Conservation (phyloP, 1,140 invertebrate species). For the Philotrypesis tridentata region DNA sequence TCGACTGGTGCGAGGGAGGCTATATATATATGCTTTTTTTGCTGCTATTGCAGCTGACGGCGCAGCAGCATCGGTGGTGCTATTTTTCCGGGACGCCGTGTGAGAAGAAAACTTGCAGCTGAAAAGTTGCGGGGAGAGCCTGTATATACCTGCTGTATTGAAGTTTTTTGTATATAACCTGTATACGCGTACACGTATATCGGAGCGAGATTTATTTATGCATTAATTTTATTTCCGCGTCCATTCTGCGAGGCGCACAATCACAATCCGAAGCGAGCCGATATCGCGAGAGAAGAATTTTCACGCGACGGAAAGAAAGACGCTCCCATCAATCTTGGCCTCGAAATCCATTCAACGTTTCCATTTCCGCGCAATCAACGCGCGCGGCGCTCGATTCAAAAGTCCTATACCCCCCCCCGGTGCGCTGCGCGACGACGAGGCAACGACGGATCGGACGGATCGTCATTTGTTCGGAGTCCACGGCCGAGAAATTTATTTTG, state of each 20-base stretch:
- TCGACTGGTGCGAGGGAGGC: no score
- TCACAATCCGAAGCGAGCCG: no score
- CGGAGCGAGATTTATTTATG: no score
- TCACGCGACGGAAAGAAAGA: not conserved
- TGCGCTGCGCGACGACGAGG: no score
- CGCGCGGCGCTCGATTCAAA: no score
- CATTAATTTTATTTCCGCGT: no score
- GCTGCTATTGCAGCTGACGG: not conserved
- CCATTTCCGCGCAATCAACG: not conserved
- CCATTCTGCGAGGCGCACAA: no score
- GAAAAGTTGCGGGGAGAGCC: not conserved
- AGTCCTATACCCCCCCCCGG: no score
- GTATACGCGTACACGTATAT: no score
- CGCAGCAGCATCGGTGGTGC: not conserved
- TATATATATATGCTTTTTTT: not conserved
- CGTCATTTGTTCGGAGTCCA: slow-evolving; percentile 10
- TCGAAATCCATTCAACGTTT: not conserved
- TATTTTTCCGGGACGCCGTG: not conserved
- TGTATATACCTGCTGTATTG: no score
- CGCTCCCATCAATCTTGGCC: not conserved
- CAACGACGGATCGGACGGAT: not conserved
- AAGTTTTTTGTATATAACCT: no score
- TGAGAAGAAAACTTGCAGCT: not conserved
- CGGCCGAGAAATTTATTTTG: not conserved
- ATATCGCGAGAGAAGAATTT: not conserved